These are phyloP conservation scores for Pollachius pollachius DNA, from an alignment of 2,113 vertebrate genomes.

Conservation along the genomic window DNA sequence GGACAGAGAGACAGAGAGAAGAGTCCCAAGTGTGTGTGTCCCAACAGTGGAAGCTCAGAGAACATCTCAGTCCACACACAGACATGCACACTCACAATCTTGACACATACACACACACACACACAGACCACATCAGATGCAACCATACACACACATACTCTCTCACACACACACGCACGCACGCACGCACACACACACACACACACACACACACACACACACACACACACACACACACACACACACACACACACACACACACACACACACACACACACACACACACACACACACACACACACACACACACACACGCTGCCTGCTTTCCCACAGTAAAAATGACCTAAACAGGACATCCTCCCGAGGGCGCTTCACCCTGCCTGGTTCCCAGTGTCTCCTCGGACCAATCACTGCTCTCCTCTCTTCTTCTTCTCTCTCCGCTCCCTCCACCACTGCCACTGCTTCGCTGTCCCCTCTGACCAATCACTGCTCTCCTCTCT, in stretches of 20 bases:
- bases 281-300: conserved; percentile 19
- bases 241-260: background rate
- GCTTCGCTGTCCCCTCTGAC: too few relatives aligned
- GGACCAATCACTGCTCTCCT: background rate
- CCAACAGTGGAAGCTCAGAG: too few relatives aligned
- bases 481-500: too few relatives aligned
- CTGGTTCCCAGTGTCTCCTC: conserved; percentile 40
- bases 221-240: background rate
- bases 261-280: conserved; percentile 32
- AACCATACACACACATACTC: background rate
- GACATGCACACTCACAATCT: background rate
- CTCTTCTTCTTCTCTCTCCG: background rate
- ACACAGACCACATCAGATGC: conserved; percentile 1
- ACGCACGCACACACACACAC: conserved; percentile 3
- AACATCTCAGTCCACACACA: too few relatives aligned
- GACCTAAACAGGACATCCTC: conserved; percentile 69
- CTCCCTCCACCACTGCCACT: too few relatives aligned
- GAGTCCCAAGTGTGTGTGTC: too few relatives aligned
- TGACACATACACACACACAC: background rate
- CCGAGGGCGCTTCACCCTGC: conserved; percentile 31
- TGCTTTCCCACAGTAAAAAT: conserved; percentile 68
- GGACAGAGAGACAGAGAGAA: too few relatives aligned
- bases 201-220: background rate
- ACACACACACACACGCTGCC: conserved; percentile 22
- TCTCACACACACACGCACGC: background rate